A percentile compares a stretch with the other conserved stretches of the same genome.
These are phyloP conservation scores for Drosophila setosimentum DNA, from an alignment of 2,888 invertebrate species.

Conservation along the genomic window DNA sequence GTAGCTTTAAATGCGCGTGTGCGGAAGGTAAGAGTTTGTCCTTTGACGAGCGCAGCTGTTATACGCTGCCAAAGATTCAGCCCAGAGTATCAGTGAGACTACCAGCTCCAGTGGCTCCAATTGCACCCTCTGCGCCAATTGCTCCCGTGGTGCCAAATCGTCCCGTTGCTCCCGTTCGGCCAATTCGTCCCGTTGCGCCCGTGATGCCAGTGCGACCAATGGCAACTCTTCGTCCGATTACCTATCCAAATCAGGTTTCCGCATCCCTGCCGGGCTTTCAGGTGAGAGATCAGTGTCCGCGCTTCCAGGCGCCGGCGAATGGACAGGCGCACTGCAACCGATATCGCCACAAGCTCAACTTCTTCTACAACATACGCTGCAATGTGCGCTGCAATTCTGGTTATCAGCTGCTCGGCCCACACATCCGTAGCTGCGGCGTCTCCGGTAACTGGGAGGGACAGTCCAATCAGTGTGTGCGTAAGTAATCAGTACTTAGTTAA, in stretches of 20 bases:
- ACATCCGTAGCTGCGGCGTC: slow-evolving; percentile 86
- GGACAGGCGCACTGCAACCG: slow-evolving; percentile 83
- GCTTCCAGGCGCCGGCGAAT: slow-evolving; percentile 80
- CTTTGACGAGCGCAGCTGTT: slow-evolving; percentile 71
- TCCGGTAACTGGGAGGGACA: slow-evolving; percentile 86
- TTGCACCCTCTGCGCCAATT: not conserved
- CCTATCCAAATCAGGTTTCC: not conserved
- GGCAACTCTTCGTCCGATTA: slow-evolving; percentile 21
- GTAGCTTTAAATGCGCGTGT: slow-evolving; percentile 86
- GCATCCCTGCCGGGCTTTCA: slow-evolving; percentile 27
- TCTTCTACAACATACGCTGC: slow-evolving; percentile 84
- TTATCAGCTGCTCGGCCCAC: slow-evolving; percentile 86
- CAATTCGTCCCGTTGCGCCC: not conserved
- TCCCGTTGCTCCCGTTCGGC: not conserved
- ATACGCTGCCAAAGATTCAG: slow-evolving; percentile 35
- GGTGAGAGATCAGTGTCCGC: slow-evolving; percentile 80
- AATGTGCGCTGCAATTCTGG: slow-evolving; percentile 85
- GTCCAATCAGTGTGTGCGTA: slow-evolving; percentile 86
- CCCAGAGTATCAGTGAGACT: not conserved
- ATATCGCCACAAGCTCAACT: slow-evolving; percentile 83
- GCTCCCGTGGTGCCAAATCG: not conserved
- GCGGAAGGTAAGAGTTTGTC: slow-evolving; percentile 83
- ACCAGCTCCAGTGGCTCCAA: not conserved
- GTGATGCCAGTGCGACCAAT: slow-evolving; percentile 26
- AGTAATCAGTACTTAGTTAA: slow-evolving; percentile 68